Evolutionary conservation across 2,113 vertebrate species (phyloP), one percentile per base, ranked within the genome.

Genomic region (Penelope pileata): DNA sequence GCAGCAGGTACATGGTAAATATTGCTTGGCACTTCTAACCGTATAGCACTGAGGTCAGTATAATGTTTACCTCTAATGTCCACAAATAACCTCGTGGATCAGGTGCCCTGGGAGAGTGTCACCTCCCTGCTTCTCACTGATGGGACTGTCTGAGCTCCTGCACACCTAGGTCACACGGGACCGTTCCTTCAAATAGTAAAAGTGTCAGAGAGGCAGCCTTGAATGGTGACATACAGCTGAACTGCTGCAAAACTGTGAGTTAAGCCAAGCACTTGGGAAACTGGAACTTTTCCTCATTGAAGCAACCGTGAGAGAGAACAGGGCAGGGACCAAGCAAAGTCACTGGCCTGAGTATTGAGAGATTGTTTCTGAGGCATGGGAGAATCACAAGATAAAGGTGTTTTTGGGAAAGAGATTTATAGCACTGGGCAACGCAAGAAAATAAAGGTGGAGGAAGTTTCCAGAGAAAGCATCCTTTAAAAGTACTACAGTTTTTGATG

Each of bases 381-480:
- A 84, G 87, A 91, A 75, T 86, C 36, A 29, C 12, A 56, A 56
- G 38, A 72, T 43, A 83, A 87, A 89, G 78, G 34, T 62, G 48
- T 77, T 21, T 40, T 60, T 70, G 18, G 32, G 63, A 91, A 62
- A 22, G 54, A 68, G 10, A 48, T 66, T 84, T 94, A 76, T 29
- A 42, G 54, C 47, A 32, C 10, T 40, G 92, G 66, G 63, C 7
- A 4, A 50, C 30, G n/a, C 70, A 91, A 93, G 85, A 83, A 96
- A 89, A 86, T 86, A 83, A 76, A 93, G 76, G 84, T 94, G 83
- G 85, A 83, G 50, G 92, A 96, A 96, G 85, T 90, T 92, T 96
- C 70, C 54, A 95, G 96, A 97, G 88, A 97, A 97, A 94, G 72
- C 64, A 92, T 85, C 43, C 88, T 96, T 97, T 93, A 94, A 95